Conservation (phyloP, 2,113 vertebrate genomes). For the Calyptomena viridis region DNA sequence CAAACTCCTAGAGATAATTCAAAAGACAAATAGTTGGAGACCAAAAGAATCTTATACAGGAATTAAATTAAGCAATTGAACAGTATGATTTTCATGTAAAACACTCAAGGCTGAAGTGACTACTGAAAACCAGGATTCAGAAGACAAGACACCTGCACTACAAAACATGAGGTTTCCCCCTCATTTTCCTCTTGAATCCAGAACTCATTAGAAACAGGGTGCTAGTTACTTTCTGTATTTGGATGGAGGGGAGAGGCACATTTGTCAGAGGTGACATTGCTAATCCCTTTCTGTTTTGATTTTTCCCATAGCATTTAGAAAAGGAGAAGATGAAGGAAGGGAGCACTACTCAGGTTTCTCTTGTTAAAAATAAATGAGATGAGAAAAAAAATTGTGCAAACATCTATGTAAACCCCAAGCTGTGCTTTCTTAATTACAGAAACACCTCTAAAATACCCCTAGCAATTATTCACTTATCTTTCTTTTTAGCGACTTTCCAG, state of each 20-base stretch:
- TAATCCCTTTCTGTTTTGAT: background rate
- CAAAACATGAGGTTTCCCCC: background rate
- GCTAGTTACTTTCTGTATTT: background rate
- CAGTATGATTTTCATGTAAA: background rate
- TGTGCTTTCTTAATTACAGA: slow-evolving; percentile 51
- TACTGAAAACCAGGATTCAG: background rate
- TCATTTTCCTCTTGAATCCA: background rate
- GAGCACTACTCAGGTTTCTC: background rate
- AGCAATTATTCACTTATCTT: slow-evolving; percentile 34
- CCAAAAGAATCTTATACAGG: background rate
- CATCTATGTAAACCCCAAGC: slow-evolving; percentile 39
- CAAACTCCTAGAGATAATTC: background rate
- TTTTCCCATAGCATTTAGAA: background rate
- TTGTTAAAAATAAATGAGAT: background rate
- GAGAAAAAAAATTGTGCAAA: slow-evolving; percentile 6
- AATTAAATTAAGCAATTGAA: slow-evolving; percentile 15
- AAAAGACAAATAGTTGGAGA: background rate
- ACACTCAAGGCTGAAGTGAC: background rate
- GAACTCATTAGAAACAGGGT: background rate
- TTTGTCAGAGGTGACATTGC: background rate
- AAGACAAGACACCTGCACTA: background rate
- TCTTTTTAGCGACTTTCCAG: slow-evolving; percentile 23
- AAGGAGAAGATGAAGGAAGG: background rate
- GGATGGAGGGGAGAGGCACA: background rate
- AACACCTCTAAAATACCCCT: slow-evolving; percentile 20